phyloP scores from a whole-genome alignment of 2,888 invertebrate species.

The Pyralis farinalis region DNA sequence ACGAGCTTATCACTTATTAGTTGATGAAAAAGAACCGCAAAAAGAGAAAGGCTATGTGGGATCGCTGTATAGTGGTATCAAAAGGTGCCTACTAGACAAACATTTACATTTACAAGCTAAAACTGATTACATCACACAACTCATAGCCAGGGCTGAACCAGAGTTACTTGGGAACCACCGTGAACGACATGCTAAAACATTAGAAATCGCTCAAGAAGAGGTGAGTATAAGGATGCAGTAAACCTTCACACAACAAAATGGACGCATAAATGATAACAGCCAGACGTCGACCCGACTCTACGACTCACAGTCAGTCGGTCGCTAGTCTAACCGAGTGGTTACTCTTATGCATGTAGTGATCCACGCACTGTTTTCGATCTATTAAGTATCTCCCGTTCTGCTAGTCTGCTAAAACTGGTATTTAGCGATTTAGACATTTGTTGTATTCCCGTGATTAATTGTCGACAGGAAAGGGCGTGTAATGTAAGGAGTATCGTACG shows the following conservation, averaged over 20 bases:
- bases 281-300: no score
- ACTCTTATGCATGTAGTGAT: not conserved
- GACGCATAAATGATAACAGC: no score
- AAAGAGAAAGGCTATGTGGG: slow-evolving; percentile 95
- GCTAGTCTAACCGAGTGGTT: not conserved
- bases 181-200: slow-evolving; percentile 97
- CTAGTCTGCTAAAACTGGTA: no score
- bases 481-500: no score
- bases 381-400: no score
- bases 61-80: slow-evolving; percentile 92
- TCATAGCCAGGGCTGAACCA: slow-evolving; percentile 95
- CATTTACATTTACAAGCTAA: slow-evolving; percentile 94
- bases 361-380: no score
- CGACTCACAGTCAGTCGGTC: no score
- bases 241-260: no score
- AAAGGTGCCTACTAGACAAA: slow-evolving; percentile 91
- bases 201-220: slow-evolving; percentile 98
- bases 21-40: slow-evolving; percentile 90
- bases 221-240: slow-evolving; percentile 27
- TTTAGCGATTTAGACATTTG: no score
- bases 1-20: slow-evolving; percentile 92
- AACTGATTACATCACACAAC: slow-evolving; percentile 92
- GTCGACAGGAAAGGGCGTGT: no score
- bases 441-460: no score
- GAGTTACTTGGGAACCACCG: slow-evolving; percentile 93